Percentiles rank a stretch among this genome's conserved stretches.
These are phyloP conservation scores for Gandaritis pyraliata DNA, from an alignment of 2,888 invertebrate genomes.

Conservation along the genomic window DNA sequence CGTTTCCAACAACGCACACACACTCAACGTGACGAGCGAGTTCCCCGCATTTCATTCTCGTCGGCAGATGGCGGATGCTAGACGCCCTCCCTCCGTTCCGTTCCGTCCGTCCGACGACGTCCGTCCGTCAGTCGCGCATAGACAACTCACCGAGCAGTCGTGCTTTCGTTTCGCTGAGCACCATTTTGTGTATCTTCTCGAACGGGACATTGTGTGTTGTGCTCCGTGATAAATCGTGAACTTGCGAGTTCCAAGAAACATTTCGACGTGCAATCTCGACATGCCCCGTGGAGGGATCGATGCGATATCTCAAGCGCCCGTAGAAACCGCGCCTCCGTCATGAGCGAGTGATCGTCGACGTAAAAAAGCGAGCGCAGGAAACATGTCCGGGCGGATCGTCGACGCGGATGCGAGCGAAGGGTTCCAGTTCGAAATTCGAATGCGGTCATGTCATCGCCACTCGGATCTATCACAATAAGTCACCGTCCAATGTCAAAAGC, in stretches of 20 bases:
- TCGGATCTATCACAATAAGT: conserved; percentile 80
- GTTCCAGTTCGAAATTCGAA: conserved; percentile 84
- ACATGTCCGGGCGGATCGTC: conserved; percentile 83
- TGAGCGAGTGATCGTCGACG: conserved; percentile 83
- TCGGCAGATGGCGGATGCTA: conserved; percentile 84
- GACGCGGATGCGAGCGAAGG: conserved; percentile 83
- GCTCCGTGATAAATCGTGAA: conserved; percentile 78
- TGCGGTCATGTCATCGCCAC: conserved; percentile 84
- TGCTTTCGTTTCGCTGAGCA: conserved; percentile 72
- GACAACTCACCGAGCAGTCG: conserved; percentile 79
- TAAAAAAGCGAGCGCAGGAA: conserved; percentile 83
- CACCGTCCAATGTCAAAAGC: conserved; percentile 84
- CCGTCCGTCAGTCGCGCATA: conserved; percentile 82
- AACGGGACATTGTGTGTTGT: conserved; percentile 83
- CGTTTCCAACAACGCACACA: conserved; percentile 60
- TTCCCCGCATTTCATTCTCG: conserved; percentile 82
- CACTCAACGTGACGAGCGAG: conserved; percentile 58
- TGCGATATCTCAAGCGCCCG: conserved; percentile 80
- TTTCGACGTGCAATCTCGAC: conserved; percentile 74
- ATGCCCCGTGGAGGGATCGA: conserved; percentile 77
- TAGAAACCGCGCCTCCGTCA: conserved; percentile 84
- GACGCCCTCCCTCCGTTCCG: conserved; percentile 78
- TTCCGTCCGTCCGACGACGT: conserved; percentile 80
- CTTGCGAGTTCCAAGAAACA: conserved; percentile 61
- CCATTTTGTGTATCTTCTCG: conserved; percentile 82